Conservation (phyloP, 2,113 vertebrate species). For the Collichthys lucidus region DNA sequence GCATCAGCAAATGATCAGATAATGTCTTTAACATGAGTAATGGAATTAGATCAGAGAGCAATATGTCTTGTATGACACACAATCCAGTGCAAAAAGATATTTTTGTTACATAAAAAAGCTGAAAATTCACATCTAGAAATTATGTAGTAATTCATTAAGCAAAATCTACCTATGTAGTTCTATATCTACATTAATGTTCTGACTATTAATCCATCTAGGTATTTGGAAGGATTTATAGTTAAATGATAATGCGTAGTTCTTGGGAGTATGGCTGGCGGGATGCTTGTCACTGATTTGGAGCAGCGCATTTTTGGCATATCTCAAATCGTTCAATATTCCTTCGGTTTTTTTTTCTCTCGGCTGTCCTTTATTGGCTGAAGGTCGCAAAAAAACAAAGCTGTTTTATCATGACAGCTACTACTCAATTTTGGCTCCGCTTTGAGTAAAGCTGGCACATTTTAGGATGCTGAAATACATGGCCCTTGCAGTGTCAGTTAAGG, state of each 20-base stretch:
- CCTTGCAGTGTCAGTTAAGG: not conserved
- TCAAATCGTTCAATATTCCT: not conserved
- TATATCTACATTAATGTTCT: not conserved
- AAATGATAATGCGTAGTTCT: not conserved
- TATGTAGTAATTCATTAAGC: not conserved
- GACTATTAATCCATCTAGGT: not conserved
- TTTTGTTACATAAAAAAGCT: too few relatives aligned
- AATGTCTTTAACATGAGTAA: not conserved
- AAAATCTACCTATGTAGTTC: not conserved
- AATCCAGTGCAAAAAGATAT: not conserved
- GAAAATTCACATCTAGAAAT: not conserved
- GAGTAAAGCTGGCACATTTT: not conserved
- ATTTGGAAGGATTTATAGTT: not conserved
- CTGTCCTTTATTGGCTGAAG: slow-evolving; percentile 18
- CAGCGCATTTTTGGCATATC: not conserved
- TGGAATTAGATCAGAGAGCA: not conserved
- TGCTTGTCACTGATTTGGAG: not conserved
- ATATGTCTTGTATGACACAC: not conserved
- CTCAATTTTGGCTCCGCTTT: slow-evolving; percentile 10
- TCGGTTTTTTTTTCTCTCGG: not conserved
- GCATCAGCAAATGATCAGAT: too few relatives aligned
- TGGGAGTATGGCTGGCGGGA: not conserved
- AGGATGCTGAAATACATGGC: not conserved
- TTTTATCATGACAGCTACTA: not conserved
- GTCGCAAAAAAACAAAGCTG: not conserved